Conservation (phyloP, 2,888 invertebrate species). For the Lamellibrachia columna region DNA sequence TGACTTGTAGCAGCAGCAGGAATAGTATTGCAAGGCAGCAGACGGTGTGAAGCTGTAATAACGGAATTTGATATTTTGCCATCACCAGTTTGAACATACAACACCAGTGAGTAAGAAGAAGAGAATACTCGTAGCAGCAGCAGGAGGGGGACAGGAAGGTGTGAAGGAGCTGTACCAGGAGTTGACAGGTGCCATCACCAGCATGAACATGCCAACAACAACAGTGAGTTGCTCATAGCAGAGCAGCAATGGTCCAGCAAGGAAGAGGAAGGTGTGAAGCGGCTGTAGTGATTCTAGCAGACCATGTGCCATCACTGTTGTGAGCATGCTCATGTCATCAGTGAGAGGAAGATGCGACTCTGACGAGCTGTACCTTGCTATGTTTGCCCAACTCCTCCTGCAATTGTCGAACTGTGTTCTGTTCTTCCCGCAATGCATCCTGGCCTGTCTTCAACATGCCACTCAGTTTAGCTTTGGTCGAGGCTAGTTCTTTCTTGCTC, state of each 20-base stretch:
- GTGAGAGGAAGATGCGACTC: background rate
- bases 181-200: background rate
- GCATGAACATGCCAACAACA: background rate
- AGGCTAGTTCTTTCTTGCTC: background rate
- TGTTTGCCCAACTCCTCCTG: constrained; percentile 54
- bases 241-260: background rate
- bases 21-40: background rate
- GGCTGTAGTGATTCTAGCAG: background rate
- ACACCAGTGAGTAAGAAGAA: background rate
- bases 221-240: background rate
- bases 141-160: background rate
- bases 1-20: background rate
- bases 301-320: background rate
- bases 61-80: background rate
- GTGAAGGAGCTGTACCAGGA: background rate
- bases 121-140: background rate
- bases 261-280: background rate
- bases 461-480: constrained; percentile 46
- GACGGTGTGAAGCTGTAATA: background rate
- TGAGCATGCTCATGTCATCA: background rate
- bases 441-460: constrained; percentile 65
- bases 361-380: constrained; percentile 33
- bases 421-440: constrained; percentile 63
- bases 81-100: background rate
- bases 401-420: constrained; percentile 58